phyloP scores from a whole-genome alignment of 37 sponge, comb jelly and placozoan genomes.

The Geodia barretti region DNA sequence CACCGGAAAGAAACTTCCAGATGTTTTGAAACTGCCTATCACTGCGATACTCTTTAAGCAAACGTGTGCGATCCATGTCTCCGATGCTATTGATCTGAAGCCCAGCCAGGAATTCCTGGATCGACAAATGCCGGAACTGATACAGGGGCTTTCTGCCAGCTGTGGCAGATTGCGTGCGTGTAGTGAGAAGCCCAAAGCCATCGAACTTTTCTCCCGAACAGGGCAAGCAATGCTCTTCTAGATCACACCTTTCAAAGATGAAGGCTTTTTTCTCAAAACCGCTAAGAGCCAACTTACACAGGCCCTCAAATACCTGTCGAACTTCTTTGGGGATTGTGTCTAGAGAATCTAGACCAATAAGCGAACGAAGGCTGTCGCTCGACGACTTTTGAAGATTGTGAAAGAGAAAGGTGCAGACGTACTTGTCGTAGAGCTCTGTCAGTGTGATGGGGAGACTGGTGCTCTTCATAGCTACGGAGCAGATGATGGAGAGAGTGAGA shows the following conservation, averaged over 20 bases:
- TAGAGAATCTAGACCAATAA: neutral
- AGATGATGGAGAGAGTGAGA: constrained; percentile 35
- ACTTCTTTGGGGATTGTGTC: neutral
- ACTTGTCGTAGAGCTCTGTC: constrained; percentile 21
- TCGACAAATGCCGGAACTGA: constrained; percentile 28
- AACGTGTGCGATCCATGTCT: neutral
- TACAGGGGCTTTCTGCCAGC: constrained; percentile 5
- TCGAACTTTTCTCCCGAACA: constrained; percentile 1
- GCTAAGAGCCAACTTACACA: constrained; percentile 24
- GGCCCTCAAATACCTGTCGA: neutral
- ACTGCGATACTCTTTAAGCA: constrained; percentile 16
- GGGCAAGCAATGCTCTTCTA: neutral
- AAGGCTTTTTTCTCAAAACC: constrained; percentile 23
- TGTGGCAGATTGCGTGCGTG: neutral
- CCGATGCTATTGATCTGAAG: neutral
- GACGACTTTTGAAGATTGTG: constrained; percentile 1
- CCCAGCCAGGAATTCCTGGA: constrained; percentile 33
- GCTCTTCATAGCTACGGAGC: constrained; percentile 3
- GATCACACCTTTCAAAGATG: constrained; percentile 2
- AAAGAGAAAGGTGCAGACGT: constrained; percentile 19
- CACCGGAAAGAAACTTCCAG: constrained; percentile 35
- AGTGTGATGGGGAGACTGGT: constrained; percentile 17
- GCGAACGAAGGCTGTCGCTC: neutral
- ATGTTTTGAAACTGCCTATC: constrained; percentile 48
- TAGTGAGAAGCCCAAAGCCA: constrained; percentile 19